Conservation (phyloP, 2,888 invertebrate genomes). For the Xestia ashworthii region DNA sequence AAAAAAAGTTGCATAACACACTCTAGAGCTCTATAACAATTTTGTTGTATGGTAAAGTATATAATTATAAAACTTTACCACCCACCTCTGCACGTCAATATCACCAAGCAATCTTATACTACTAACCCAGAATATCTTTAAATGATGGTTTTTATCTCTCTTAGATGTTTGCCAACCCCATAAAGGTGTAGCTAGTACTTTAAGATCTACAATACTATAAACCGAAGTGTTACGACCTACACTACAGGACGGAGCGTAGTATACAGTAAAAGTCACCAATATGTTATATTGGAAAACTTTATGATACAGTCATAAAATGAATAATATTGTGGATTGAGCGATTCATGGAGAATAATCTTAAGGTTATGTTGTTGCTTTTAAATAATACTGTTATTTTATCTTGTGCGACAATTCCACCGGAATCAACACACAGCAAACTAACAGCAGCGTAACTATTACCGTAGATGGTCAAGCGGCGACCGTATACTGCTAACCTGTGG, state of each 20-base stretch:
- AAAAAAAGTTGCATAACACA: neutral
- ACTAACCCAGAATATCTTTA: neutral
- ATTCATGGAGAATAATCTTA: slow-evolving; percentile 35
- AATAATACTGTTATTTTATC: neutral
- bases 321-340: slow-evolving; percentile 45
- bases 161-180: slow-evolving; percentile 3
- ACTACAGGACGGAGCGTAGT: slow-evolving; percentile 22
- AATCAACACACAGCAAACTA: neutral
- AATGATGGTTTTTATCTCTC: neutral
- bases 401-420: neutral
- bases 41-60: neutral
- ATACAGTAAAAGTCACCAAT: slow-evolving; percentile 52
- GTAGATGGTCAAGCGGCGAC: neutral
- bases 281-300: slow-evolving; percentile 59
- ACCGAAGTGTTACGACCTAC: slow-evolving; percentile 46
- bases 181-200: slow-evolving; percentile 23
- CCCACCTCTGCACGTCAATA: neutral
- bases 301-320: slow-evolving; percentile 57
- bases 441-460: neutral
- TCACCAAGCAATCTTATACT: neutral
- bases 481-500: neutral
- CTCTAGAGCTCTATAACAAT: neutral
- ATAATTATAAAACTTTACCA: too few species aligned
- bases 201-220: slow-evolving; percentile 56
- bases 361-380: slow-evolving; percentile 29